These are phyloP conservation scores for Daphoenositta chrysoptera DNA, from an alignment of 2,113 vertebrate species.

Conservation along the genomic window DNA sequence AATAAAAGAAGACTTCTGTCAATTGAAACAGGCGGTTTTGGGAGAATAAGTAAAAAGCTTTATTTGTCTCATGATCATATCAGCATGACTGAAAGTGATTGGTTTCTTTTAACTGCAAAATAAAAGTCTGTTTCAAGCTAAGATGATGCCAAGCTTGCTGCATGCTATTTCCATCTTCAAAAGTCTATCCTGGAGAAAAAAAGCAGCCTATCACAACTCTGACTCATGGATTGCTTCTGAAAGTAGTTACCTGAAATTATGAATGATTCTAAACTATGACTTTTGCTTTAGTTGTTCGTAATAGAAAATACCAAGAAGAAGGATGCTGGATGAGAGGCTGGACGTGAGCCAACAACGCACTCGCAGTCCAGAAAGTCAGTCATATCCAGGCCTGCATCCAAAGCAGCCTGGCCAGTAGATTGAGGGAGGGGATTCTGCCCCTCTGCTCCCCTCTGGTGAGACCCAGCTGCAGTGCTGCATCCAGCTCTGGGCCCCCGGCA, in stretches of 20 bases:
- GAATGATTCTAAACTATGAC: neutral
- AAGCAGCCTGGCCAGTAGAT: neutral
- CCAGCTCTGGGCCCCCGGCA: neutral
- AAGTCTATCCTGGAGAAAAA: neutral
- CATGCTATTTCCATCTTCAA: neutral
- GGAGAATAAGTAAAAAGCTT: neutral
- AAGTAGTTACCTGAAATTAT: neutral
- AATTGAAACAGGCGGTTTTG: neutral
- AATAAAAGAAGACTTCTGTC: neutral
- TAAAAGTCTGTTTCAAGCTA: neutral
- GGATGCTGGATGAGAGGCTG: neutral
- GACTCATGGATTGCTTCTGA: neutral
- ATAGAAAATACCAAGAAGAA: neutral
- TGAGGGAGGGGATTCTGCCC: neutral
- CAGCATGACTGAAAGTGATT: neutral
- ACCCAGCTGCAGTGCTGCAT: accelerated
- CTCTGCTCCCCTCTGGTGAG: neutral
- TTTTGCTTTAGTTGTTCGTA: neutral
- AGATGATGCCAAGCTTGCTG: neutral
- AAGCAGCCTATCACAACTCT: neutral
- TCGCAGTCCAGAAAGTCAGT: neutral
- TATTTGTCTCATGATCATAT: neutral
- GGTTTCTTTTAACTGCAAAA: neutral
- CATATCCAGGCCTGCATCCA: neutral
- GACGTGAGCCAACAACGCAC: neutral